Conservation (phyloP, 2,888 invertebrate genomes). For the Scaptomyza caliginosa region DNA sequence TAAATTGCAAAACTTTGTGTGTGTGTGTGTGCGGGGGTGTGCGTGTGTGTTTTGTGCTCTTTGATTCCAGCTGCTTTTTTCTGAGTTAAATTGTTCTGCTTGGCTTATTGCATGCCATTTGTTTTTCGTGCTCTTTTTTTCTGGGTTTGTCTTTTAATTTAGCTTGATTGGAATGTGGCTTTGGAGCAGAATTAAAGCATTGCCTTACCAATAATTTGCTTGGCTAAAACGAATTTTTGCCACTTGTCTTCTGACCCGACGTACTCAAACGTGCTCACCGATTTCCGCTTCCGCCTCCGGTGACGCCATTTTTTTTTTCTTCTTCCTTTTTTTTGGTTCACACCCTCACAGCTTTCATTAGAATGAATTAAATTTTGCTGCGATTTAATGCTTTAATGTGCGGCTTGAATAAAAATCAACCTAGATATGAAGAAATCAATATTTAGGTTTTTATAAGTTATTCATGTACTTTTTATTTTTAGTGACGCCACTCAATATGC, state of each 20-base stretch:
- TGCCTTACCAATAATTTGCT: conserved; percentile 50
- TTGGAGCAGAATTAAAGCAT: conserved; percentile 16
- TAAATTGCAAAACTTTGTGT: conserved; percentile 54
- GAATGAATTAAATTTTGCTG: background rate
- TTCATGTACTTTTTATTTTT: background rate
- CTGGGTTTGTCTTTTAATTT: conserved; percentile 26
- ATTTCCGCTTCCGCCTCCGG: conserved; percentile 69
- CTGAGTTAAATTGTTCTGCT: conserved; percentile 9
- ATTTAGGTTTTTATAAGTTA: background rate
- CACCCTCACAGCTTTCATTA: background rate
- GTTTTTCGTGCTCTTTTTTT: no score
- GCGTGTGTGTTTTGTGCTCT: conserved; percentile 7
- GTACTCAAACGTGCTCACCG: conserved; percentile 57
- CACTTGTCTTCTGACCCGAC: conserved; percentile 20
- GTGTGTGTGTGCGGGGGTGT: conserved; percentile 3
- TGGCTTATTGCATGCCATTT: conserved; percentile 26
- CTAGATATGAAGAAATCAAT: background rate
- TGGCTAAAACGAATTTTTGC: conserved; percentile 27
- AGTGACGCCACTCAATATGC: conserved; percentile 10
- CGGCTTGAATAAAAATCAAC: background rate
- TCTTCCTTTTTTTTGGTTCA: no score
- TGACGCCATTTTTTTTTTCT: conserved; percentile 43
- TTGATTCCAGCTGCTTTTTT: conserved; percentile 22
- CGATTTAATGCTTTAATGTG: background rate
- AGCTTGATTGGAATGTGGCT: conserved; percentile 44